These are phyloP conservation scores for Empidonax traillii DNA, from an alignment of 2,113 vertebrate species.

Conservation along the genomic window DNA sequence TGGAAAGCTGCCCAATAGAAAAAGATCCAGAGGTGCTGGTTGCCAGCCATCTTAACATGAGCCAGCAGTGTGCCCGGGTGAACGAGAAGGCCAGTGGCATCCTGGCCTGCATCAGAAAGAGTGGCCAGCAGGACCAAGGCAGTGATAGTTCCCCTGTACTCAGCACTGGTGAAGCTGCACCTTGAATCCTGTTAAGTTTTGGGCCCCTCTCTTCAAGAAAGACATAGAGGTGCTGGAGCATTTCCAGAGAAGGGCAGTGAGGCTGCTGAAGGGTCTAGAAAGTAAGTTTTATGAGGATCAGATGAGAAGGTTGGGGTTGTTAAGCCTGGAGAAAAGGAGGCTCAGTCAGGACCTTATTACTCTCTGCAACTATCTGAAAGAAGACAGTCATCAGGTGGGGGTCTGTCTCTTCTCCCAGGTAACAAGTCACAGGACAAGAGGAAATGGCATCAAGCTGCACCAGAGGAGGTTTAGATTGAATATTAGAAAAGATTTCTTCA, in stretches of 20 bases:
- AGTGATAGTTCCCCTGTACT: accelerated
- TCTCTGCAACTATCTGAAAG: not conserved
- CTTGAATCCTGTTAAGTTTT: not conserved
- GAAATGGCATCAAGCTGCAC: not conserved
- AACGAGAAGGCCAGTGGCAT: not conserved
- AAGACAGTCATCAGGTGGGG: not conserved
- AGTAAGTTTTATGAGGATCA: accelerated
- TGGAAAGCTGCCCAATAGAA: not conserved
- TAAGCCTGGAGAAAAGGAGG: not conserved
- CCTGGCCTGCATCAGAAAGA: not conserved
- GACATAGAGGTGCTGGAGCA: accelerated
- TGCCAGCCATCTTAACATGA: not conserved
- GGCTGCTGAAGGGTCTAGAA: not conserved
- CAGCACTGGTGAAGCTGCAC: not conserved
- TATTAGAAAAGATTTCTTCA: not conserved
- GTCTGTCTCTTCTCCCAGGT: not conserved
- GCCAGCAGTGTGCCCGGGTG: not conserved
- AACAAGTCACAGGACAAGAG: not conserved
- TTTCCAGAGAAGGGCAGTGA: accelerated
- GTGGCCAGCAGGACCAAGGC: not conserved
- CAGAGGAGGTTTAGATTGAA: not conserved
- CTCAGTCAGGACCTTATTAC: not conserved
- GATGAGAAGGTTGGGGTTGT: not conserved
- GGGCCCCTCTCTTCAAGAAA: not conserved
- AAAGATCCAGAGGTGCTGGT: not conserved